Evolutionary conservation across 2,888 invertebrate genomes (phyloP), one percentile per base, ranked within the genome.

Genomic region (Dryomyza anilis): DNA sequence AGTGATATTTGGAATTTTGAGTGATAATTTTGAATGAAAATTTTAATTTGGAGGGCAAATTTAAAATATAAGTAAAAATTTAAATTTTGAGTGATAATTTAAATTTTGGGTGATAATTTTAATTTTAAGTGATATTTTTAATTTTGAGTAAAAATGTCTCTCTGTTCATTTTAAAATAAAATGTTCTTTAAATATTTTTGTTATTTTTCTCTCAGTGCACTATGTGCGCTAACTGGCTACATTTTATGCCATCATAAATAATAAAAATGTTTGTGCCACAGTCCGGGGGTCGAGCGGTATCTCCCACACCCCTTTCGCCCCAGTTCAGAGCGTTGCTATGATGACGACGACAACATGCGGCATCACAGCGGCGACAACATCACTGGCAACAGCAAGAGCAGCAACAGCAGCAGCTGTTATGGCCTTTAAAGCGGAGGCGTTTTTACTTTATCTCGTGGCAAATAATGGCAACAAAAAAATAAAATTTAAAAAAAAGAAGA

Each of bases 211-310:
- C 56, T 19, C 59, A 58, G 46, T 33, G 48, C 59, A 59, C 6
- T 12, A 27, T 25, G 19, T 59, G 33, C 33, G 43, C 10, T 19
- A 10, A 21, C 33, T 33, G 14, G 30, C 33, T n/a, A 59, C 21
- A 46, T 59, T 36, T 55, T 14, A 30, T 27, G 48, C 59, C 14
- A 23, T 73, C 75, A 77, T 74, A 77, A 76, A 74, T 73, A 74
- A 78, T 76, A 70, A 65, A 75, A 76, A 74, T 71, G 72, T 76
- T 72, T 67, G 71, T 71, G 70, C 63, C 69, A 69, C 73, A 71
- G 72, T 71, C 69, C 70, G 69, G 70, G 69, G 69, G n/a, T n/a
- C n/a, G n/a, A n/a, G n/a, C n/a, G n/a, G n/a, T n/a, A n/a, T n/a
- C n/a, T n/a, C n/a, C n/a, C n/a, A n/a, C n/a, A n/a, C n/a, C n/a